Percentiles rank a stretch among this genome's conserved stretches.
These are phyloP conservation scores for Notamacropus eugenii DNA, from an alignment of 2,797 vertebrate species.

Conservation along the genomic window DNA sequence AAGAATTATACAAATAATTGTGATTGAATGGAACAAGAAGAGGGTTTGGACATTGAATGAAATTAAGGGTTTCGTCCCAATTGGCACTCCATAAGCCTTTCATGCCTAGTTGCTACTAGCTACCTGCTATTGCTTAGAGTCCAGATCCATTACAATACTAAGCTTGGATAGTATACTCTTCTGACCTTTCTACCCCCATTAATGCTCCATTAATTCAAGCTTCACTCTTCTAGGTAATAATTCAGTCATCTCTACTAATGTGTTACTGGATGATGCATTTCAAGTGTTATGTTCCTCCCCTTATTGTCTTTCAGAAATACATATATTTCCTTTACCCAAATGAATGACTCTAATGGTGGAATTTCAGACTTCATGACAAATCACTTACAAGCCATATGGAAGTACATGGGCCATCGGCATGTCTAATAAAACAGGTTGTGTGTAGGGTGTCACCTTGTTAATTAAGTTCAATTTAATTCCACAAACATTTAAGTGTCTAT, in stretches of 20 bases:
- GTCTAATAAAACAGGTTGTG: background rate
- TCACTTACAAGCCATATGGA: background rate
- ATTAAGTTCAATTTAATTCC: background rate
- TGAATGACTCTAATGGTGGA: background rate
- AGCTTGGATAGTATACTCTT: background rate
- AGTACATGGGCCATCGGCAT: background rate
- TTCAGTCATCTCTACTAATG: background rate
- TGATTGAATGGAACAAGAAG: background rate
- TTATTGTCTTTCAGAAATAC: background rate
- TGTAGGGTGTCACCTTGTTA: background rate
- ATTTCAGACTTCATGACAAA: background rate
- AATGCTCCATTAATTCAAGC: background rate
- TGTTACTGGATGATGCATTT: background rate
- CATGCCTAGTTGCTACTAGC: background rate
- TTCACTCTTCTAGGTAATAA: conserved; percentile 3
- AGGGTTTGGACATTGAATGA: background rate
- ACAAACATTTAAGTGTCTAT: background rate
- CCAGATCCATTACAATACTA: background rate
- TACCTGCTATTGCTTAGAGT: background rate
- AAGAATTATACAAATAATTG: conserved; percentile 33
- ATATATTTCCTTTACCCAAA: background rate
- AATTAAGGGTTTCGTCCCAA: background rate
- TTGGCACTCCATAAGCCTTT: conserved; percentile 25
- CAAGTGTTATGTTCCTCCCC: background rate
- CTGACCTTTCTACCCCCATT: background rate